Percentiles rank a stretch among this genome's conserved stretches.
Conservation (phyloP, 2,113 vertebrate species). For the Polypterus senegalus region DNA sequence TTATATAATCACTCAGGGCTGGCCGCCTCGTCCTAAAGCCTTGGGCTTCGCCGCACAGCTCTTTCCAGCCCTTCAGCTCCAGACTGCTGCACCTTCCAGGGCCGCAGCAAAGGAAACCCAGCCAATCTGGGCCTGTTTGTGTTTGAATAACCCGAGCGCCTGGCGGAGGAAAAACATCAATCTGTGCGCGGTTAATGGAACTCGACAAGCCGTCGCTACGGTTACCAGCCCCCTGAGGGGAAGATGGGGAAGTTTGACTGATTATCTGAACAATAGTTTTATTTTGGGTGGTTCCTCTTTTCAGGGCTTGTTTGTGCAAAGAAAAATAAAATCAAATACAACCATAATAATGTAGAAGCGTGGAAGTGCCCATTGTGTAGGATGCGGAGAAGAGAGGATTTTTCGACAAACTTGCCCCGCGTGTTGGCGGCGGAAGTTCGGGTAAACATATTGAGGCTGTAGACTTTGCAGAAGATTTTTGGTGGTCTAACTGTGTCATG, state of each 20-base stretch:
- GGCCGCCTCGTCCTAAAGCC: no score
- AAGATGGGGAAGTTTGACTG: neutral
- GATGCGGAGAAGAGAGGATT: no score
- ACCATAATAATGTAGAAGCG: neutral
- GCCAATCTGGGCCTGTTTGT: neutral
- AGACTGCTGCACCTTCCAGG: no score
- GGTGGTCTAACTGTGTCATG: no score
- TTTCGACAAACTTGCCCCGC: no score
- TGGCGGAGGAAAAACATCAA: slow-evolving; percentile 3
- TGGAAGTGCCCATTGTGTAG: neutral
- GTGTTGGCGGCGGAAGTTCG: no score
- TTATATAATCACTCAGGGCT: no score
- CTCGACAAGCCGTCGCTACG: neutral
- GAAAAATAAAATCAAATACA: neutral
- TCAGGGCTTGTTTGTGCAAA: neutral
- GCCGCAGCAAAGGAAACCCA: no score
- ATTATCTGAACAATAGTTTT: slow-evolving; percentile 5
- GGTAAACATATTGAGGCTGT: no score
- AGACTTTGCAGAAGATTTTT: no score
- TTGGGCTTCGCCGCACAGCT: no score
- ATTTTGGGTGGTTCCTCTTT: slow-evolving; percentile 2
- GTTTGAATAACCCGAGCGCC: slow-evolving; percentile 1
- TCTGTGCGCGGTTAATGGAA: slow-evolving; percentile 2
- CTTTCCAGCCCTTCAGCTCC: no score
- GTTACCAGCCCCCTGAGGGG: slow-evolving; percentile 4